Evolutionary conservation across 2,888 invertebrate species (phyloP).

Genomic region (Branchellion lobata): DNA sequence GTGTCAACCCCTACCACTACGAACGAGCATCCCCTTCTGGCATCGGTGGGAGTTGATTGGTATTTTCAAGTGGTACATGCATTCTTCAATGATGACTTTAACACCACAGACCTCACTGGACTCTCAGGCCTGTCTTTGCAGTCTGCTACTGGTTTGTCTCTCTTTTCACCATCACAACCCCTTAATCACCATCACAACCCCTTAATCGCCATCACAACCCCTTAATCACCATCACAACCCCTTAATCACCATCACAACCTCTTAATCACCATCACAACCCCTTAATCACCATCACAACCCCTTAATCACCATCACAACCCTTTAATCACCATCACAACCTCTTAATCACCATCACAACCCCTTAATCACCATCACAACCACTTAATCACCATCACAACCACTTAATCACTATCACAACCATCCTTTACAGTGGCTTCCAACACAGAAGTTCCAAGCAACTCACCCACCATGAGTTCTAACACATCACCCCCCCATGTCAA

Average conservation of each 20-base stretch:
- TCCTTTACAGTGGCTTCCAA: not conserved
- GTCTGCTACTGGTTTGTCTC: slow-evolving; percentile 13
- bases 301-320: too few species aligned
- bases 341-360: too few species aligned
- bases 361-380: too few species aligned
- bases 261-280: too few species aligned
- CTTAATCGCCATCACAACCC: too few species aligned
- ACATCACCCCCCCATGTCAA: not conserved
- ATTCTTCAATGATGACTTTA: not conserved
- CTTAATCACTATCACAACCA: too few species aligned
- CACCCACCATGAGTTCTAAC: not conserved
- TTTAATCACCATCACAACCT: too few species aligned
- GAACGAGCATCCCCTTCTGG: slow-evolving; percentile 97
- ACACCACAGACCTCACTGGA: slow-evolving; percentile 25
- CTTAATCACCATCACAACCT: too few species aligned
- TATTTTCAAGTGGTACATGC: not conserved
- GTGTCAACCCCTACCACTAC: slow-evolving; percentile 99
- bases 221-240: too few species aligned
- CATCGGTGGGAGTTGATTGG: slow-evolving; percentile 73
- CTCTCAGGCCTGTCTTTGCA: slow-evolving; percentile 38
- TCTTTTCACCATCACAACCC: not conserved
- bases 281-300: too few species aligned
- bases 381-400: too few species aligned
- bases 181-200: too few species aligned
- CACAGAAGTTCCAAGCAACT: not conserved